Conservation (phyloP, 2,113 vertebrate species). For the Nibea albiflora region DNA sequence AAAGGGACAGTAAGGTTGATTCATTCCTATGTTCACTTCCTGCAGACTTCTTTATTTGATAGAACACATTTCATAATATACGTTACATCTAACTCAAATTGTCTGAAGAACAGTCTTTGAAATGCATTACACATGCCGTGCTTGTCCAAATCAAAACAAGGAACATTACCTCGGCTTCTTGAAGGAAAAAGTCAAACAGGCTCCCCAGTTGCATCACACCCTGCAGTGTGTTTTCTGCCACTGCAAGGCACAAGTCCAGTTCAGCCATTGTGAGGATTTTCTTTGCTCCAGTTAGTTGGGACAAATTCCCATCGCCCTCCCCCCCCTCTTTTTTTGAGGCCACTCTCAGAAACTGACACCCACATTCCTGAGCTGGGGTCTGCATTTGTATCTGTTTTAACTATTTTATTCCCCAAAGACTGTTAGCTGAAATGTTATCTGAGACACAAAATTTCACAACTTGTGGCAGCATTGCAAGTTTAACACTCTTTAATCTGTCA, state of each 20-base stretch:
- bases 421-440: background rate
- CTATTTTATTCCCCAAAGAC: background rate
- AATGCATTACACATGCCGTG: background rate
- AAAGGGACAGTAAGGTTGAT: background rate
- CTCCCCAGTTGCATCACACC: constrained; percentile 22
- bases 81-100: background rate
- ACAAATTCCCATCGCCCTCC: constrained; percentile 36
- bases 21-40: background rate
- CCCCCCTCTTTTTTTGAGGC: constrained; percentile 18
- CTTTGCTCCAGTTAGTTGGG: constrained; percentile 56
- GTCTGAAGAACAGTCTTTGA: background rate
- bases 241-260: constrained; percentile 30
- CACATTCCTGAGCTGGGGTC: constrained; percentile 39
- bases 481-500: background rate
- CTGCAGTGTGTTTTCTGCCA: constrained; percentile 36
- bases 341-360: constrained; percentile 28
- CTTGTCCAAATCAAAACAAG: constrained; percentile 16
- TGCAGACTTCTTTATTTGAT: background rate
- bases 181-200: constrained; percentile 12
- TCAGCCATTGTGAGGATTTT: constrained; percentile 53
- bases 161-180: constrained; percentile 51
- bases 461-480: background rate
- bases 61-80: background rate
- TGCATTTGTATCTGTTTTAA: background rate
- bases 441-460: background rate